Evolutionary conservation across 2,888 invertebrate genomes (phyloP), one percentile per base, ranked within the genome.

Genomic region (Andrena haemorrhoa): DNA sequence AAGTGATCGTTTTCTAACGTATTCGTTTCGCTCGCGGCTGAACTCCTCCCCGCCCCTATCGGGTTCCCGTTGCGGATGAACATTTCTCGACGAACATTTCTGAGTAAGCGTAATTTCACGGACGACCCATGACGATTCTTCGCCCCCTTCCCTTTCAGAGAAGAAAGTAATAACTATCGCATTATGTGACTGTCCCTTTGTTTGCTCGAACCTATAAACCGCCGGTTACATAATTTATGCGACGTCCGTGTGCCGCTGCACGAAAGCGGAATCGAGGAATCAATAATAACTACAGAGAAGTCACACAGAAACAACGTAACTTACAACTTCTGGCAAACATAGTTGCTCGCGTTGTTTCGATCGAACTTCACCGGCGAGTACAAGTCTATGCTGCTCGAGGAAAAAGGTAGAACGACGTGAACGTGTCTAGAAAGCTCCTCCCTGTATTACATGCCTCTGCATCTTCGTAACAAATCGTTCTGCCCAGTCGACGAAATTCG

Each of bases 381-480:
- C 66, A 60, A 69, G 77, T 65, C 51, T 8, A 41, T 33, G 10
- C 61, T 66, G 41, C 20, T 33, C 47, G 49, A 20, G 31, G 49
- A 61, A 68, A 51, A 53, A 64, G 61, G 63, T 75, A 51, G 75
- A 82, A 83, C 72, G 75, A 83, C 78, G 75, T 82, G 72, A 60
- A n/a, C 53, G 35, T n/a, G 31, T 79, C 66, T 69, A 68, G 71
- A 72, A 77, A 74, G 63, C 66, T 47, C 63, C 83, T 33, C 23
- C 61, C 49, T 35, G 56, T 51, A 64, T 35, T 29, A 31, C 2
- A 16, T 23, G 49, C 31, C 23, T 16, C 61, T 49, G 49, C 23
- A 64, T 58, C 63, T 47, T 41, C 33, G 63, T 35, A 35, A 20
- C 12, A 53, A 35, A 12, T 29, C 29, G 12, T 41, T 29, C 35